Conservation (phyloP, 2,888 invertebrate genomes). For the Cephus pygmeus region DNA sequence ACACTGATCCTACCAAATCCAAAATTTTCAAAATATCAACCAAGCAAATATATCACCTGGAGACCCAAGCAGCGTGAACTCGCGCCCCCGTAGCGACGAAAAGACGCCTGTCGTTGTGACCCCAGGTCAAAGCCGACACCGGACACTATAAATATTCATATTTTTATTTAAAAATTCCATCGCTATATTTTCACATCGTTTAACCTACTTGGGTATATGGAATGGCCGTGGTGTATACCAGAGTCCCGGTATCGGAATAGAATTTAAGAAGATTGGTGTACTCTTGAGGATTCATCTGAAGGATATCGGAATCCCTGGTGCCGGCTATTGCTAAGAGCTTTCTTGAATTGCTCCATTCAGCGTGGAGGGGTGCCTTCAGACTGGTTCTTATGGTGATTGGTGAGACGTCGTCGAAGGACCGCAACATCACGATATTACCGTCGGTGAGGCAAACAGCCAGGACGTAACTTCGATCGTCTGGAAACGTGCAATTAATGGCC, state of each 20-base stretch:
- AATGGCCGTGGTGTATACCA: constrained; percentile 83
- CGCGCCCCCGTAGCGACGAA: constrained; percentile 94
- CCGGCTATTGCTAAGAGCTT: constrained; percentile 94
- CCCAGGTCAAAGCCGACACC: constrained; percentile 97
- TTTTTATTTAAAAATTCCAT: too few species aligned
- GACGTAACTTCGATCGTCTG: constrained; percentile 77
- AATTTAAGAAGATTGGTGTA: constrained; percentile 89
- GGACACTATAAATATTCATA: constrained; percentile 71
- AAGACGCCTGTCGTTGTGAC: constrained; percentile 94
- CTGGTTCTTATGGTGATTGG: constrained; percentile 88
- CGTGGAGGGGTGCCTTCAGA: constrained; percentile 82
- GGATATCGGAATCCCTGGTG: constrained; percentile 67
- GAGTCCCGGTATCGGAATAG: constrained; percentile 86
- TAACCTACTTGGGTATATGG: constrained; percentile 78
- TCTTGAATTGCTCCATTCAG: constrained; percentile 97
- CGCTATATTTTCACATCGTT: background rate
- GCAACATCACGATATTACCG: constrained; percentile 89
- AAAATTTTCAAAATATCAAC: background rate
- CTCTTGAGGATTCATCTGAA: constrained; percentile 66
- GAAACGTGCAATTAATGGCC: constrained; percentile 29
- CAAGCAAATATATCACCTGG: constrained; percentile 63
- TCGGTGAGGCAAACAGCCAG: constrained; percentile 89
- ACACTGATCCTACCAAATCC: background rate
- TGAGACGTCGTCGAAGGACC: constrained; percentile 93
- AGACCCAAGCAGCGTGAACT: constrained; percentile 94